Evolutionary conservation across 64 coral and sea anemone genomes (phyloP).

Genomic region (Cladopsammia gracilis): DNA sequence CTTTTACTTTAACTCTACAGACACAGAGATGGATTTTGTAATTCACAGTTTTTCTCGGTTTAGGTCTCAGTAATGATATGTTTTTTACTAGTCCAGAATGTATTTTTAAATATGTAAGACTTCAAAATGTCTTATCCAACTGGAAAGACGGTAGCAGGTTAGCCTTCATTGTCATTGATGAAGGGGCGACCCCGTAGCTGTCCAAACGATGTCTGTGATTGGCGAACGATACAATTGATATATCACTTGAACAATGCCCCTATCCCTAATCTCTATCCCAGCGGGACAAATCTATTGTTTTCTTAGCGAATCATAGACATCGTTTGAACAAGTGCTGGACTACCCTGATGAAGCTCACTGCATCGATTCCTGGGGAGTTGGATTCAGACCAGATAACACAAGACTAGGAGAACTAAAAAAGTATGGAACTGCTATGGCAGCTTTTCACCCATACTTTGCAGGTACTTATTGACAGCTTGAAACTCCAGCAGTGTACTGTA

Average conservation of each 20-base stretch:
- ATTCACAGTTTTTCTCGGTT: constrained; percentile 20
- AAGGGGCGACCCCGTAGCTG: no score
- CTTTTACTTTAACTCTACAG: constrained; percentile 56
- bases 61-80: constrained; percentile 27
- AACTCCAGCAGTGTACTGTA: no score
- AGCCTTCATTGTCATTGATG: constrained; percentile 37
- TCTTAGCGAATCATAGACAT: no score
- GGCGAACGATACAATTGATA: no score
- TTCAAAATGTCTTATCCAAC: constrained; percentile 10
- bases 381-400: constrained; percentile 38
- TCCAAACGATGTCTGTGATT: no score
- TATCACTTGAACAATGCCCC: no score
- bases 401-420: constrained; percentile 54
- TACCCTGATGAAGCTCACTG: constrained; percentile 66
- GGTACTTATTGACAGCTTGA: no score
- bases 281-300: no score
- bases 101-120: constrained; percentile 26
- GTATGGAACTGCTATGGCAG: neutral
- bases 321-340: no score
- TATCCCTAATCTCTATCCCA: no score
- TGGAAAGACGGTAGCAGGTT: constrained; percentile 39
- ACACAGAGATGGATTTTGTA: constrained; percentile 68
- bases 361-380: constrained; percentile 57
- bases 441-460: no score
- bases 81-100: constrained; percentile 63